A percentile compares a stretch with the other conserved stretches of the same genome.
Evolutionary conservation across 2,113 vertebrate genomes (phyloP).

Genomic region (Dasyurus viverrinus): DNA sequence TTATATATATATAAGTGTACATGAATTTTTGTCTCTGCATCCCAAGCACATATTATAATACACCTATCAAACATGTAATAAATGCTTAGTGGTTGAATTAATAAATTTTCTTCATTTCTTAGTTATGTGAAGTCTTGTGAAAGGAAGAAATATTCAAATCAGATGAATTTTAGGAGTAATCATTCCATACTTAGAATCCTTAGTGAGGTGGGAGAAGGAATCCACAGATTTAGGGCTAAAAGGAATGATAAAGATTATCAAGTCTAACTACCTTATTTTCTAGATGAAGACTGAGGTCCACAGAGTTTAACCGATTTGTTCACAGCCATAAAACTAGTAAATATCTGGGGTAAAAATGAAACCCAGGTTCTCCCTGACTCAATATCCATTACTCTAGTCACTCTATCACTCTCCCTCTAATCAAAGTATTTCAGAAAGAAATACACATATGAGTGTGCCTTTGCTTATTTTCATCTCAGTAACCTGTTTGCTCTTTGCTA

Average conservation of each 20-base stretch:
- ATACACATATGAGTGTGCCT: background rate
- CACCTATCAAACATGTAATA: background rate
- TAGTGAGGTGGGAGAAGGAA: background rate
- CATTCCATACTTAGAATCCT: background rate
- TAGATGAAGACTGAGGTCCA: background rate
- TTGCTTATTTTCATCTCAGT: background rate
- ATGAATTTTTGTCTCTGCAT: background rate
- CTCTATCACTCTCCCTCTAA: background rate
- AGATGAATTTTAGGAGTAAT: background rate
- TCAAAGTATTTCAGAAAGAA: background rate
- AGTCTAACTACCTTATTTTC: background rate
- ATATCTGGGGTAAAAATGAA: background rate
- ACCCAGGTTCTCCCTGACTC: background rate
- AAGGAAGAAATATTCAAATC: background rate
- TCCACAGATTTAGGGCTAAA: background rate
- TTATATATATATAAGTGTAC: background rate
- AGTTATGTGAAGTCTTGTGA: background rate
- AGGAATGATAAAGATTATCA: background rate
- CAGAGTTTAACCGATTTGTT: background rate
- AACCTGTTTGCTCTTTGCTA: constrained; percentile 4
- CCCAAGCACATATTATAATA: background rate
- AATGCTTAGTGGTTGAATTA: background rate
- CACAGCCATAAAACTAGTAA: background rate
- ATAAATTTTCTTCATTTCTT: background rate
- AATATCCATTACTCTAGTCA: background rate